Percentiles rank a stretch among this genome's conserved stretches.
Evolutionary conservation across 2,113 vertebrate species (phyloP).

Genomic region (Coryphaenoides rupestris): DNA sequence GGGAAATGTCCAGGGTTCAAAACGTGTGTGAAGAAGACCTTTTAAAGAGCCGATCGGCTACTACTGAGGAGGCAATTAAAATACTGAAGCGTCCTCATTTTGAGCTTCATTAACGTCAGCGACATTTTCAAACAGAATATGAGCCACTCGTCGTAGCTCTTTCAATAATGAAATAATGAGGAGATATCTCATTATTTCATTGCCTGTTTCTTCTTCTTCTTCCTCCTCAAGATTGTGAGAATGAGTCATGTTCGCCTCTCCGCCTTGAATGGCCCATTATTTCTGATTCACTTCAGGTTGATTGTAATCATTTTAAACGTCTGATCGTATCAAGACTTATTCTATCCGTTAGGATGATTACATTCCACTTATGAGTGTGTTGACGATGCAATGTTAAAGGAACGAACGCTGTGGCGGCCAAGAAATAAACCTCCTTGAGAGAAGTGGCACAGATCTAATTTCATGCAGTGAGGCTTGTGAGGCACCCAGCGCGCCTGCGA

Average conservation of each 20-base stretch:
- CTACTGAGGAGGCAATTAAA: constrained; percentile 26
- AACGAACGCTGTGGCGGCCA: constrained; percentile 21
- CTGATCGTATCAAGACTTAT: constrained; percentile 11
- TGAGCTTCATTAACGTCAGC: constrained; percentile 27
- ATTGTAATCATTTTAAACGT: constrained; percentile 1
- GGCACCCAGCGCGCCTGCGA: constrained; percentile 42
- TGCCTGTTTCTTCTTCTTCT: constrained; percentile 19
- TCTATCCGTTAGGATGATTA: constrained; percentile 17
- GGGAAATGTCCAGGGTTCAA: too few species aligned
- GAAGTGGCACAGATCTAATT: constrained; percentile 57
- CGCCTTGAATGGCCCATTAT: constrained; percentile 46
- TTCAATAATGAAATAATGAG: too few species aligned
- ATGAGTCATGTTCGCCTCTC: constrained; percentile 40
- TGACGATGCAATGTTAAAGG: too few species aligned
- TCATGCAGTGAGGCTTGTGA: constrained; percentile 39
- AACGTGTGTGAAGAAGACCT: too few species aligned
- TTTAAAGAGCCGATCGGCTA: constrained; percentile 16
- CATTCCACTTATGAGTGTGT: neutral
- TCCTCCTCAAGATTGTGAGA: constrained; percentile 30
- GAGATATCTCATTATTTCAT: constrained; percentile 52
- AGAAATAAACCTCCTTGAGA: neutral
- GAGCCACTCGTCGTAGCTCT: constrained; percentile 25
- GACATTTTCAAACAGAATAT: constrained; percentile 34
- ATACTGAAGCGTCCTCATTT: constrained; percentile 33
- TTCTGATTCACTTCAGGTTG: neutral